These are phyloP conservation scores for Protobothrops flavoviridis DNA, from an alignment of 2,113 vertebrate species.

Conservation along the genomic window DNA sequence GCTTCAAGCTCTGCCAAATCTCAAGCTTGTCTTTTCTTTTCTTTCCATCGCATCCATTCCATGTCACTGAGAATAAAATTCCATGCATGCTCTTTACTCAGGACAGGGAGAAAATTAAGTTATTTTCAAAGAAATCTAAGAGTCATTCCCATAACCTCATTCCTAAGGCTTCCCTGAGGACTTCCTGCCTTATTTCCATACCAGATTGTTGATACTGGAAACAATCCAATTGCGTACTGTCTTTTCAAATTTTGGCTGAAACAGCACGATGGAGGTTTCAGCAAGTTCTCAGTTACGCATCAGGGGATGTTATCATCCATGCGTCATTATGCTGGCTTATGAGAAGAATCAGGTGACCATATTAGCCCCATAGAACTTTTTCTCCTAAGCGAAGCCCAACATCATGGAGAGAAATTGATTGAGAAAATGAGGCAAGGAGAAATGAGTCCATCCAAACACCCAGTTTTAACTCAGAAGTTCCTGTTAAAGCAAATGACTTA, in stretches of 20 bases:
- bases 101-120: not conserved
- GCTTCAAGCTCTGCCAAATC: not conserved
- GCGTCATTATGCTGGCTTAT: not conserved
- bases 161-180: not conserved
- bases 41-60: not conserved
- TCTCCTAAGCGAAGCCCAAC: not conserved
- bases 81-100: not conserved
- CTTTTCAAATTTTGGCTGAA: not conserved
- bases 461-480: not conserved
- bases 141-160: not conserved
- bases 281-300: not conserved
- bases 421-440: not conserved
- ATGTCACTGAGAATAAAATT: not conserved
- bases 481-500: not conserved
- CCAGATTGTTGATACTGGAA: not conserved
- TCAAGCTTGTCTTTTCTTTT: not conserved
- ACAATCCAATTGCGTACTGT: not conserved
- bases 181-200: not conserved
- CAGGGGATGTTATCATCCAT: not conserved
- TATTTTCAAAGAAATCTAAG: not conserved
- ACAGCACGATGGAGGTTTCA: not conserved
- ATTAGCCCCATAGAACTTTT: not conserved
- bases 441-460: not conserved
- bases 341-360: not conserved
- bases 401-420: not conserved